These are phyloP conservation scores for Pygoscelis antarcticus DNA, from an alignment of 2,113 vertebrate species.

Conservation along the genomic window DNA sequence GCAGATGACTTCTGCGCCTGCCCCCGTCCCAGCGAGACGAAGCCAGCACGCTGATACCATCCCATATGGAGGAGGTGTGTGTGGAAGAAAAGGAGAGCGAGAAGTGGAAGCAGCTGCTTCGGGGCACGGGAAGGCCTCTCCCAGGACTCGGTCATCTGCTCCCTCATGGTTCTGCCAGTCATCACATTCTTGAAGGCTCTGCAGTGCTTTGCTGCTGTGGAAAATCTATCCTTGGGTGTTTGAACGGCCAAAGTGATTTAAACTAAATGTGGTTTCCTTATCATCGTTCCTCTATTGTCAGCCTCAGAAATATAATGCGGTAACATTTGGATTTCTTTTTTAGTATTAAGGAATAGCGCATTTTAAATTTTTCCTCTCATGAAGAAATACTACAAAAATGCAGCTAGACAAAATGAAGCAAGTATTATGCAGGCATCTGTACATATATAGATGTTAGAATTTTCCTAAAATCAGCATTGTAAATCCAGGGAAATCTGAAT, in stretches of 20 bases:
- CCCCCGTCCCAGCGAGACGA: fast-evolving
- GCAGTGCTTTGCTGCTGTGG: not conserved
- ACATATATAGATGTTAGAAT: not conserved
- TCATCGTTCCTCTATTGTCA: not conserved
- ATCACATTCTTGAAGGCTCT: not conserved
- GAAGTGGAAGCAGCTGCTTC: not conserved
- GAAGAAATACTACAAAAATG: not conserved
- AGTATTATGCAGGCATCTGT: not conserved
- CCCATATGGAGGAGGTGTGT: fast-evolving
- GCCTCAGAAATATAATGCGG: not conserved
- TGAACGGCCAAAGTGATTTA: not conserved
- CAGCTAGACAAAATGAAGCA: not conserved
- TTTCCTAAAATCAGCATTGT: not conserved
- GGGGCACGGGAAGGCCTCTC: fast-evolving
- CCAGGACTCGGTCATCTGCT: not conserved
- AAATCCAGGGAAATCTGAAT: not conserved
- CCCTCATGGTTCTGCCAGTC: not conserved
- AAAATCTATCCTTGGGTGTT: not conserved
- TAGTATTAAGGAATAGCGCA: not conserved
- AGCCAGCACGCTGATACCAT: not conserved
- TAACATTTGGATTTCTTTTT: not conserved
- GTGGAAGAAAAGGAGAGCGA: not conserved
- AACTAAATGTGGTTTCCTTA: not conserved
- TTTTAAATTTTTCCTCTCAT: not conserved
- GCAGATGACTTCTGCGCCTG: not conserved